Evolutionary conservation across 2,888 invertebrate genomes (phyloP).

Genomic region (Uropetala carovei): DNA sequence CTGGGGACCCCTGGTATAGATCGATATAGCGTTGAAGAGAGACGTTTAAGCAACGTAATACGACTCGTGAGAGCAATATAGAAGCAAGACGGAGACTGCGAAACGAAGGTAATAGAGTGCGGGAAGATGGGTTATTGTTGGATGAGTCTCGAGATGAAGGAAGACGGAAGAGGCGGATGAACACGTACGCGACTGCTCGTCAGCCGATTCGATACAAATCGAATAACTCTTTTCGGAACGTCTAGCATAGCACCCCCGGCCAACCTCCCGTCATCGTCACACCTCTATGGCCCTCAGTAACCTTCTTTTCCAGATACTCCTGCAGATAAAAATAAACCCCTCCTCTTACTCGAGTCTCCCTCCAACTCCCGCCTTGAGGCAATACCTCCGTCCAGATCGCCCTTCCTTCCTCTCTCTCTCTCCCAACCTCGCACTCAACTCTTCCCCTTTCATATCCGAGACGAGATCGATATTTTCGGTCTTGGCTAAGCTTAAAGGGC

Average conservation of each 20-base stretch:
- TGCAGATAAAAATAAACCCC: too few relatives aligned
- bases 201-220: constrained; percentile 29
- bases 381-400: background rate
- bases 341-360: background rate
- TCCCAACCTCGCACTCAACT: background rate
- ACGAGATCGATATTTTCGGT: constrained; percentile 1
- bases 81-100: background rate
- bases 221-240: background rate
- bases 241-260: background rate
- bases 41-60: background rate
- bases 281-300: too few relatives aligned
- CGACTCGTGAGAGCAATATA: background rate
- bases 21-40: background rate
- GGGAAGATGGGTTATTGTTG: background rate
- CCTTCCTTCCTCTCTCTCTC: too few relatives aligned
- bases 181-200: background rate
- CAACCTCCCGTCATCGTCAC: too few relatives aligned
- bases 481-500: background rate
- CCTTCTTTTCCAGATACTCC: too few relatives aligned
- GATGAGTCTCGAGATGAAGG: background rate
- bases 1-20: background rate
- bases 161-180: background rate
- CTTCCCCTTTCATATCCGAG: background rate
- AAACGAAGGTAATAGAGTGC: background rate
- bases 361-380: background rate